A percentile compares a stretch with the other conserved stretches of the same genome.
Conservation (phyloP, 2,797 vertebrate genomes). For the Gadopsis bispinosus region DNA sequence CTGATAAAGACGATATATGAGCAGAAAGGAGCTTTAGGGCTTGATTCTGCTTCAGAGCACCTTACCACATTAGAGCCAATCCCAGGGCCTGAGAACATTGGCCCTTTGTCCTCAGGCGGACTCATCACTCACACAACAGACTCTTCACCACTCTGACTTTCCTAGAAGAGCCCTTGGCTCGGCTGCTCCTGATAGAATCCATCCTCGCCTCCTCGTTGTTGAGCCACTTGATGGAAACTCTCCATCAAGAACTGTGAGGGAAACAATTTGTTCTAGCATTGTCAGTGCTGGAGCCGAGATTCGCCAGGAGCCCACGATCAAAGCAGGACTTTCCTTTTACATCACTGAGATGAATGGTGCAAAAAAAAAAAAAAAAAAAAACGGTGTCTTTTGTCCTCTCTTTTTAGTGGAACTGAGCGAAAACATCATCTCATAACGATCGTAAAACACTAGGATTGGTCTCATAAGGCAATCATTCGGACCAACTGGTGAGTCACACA, state of each 20-base stretch:
- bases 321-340: not conserved
- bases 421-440: not conserved
- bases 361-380: constrained; percentile 8
- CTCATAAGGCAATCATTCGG: not conserved
- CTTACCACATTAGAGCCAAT: constrained; percentile 49
- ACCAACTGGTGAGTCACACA: not conserved
- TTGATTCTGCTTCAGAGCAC: constrained; percentile 34
- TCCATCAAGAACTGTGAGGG: constrained; percentile 31
- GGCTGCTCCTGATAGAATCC: constrained; percentile 48
- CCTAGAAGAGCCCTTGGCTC: constrained; percentile 50
- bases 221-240: constrained; percentile 54
- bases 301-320: not conserved
- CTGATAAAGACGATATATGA: constrained; percentile 71
- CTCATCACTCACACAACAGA: constrained; percentile 67
- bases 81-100: constrained; percentile 50
- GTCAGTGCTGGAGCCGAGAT: constrained; percentile 16
- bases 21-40: constrained; percentile 29
- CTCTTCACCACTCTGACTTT: constrained; percentile 23
- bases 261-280: constrained; percentile 39
- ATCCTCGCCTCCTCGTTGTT: not conserved
- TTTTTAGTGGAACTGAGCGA: not conserved
- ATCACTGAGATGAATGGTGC: constrained; percentile 14
- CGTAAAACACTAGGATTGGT: not conserved
- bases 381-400: not conserved
- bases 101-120: constrained; percentile 51